phyloP scores from a whole-genome alignment of 2,113 vertebrate species.

The Cettia cetti region DNA sequence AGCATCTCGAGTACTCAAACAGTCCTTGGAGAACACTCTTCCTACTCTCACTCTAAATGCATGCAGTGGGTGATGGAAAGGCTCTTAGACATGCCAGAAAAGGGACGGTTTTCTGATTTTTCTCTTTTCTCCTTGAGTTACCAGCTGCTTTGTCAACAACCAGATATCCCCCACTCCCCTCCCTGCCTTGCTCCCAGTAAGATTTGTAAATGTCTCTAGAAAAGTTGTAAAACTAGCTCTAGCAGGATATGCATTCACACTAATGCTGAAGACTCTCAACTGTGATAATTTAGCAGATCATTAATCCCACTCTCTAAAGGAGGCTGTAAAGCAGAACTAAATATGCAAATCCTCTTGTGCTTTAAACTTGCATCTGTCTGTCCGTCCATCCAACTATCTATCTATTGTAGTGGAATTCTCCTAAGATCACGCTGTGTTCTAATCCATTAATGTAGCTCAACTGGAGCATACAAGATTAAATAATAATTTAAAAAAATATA shows the following conservation, averaged over 20 bases:
- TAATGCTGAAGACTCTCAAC: slow-evolving; percentile 59
- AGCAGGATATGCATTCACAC: slow-evolving; percentile 35
- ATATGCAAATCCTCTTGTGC: slow-evolving; percentile 73
- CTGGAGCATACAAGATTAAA: slow-evolving; percentile 50
- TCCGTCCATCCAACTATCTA: slow-evolving; percentile 58
- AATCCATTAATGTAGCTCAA: slow-evolving; percentile 62
- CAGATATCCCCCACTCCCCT: not conserved
- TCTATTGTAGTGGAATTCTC: slow-evolving; percentile 56
- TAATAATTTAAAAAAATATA: not conserved
- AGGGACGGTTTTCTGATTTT: not conserved
- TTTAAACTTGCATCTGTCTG: slow-evolving; percentile 72
- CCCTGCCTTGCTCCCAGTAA: not conserved
- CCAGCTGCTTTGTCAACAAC: slow-evolving; percentile 25
- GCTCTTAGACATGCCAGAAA: slow-evolving; percentile 26
- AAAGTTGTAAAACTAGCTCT: slow-evolving; percentile 57
- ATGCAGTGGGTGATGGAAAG: slow-evolving; percentile 13
- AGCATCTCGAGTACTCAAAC: slow-evolving; percentile 33
- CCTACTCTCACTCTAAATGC: not conserved
- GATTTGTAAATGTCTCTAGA: slow-evolving; percentile 37
- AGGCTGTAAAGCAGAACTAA: slow-evolving; percentile 74
- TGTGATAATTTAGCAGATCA: slow-evolving; percentile 76
- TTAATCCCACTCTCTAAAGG: slow-evolving; percentile 73
- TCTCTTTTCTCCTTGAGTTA: not conserved
- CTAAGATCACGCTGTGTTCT: slow-evolving; percentile 33
- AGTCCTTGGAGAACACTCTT: slow-evolving; percentile 50